Evolutionary conservation across 2,888 invertebrate species (phyloP), one percentile per base, ranked within the genome.

Genomic region (Magallana nippona): DNA sequence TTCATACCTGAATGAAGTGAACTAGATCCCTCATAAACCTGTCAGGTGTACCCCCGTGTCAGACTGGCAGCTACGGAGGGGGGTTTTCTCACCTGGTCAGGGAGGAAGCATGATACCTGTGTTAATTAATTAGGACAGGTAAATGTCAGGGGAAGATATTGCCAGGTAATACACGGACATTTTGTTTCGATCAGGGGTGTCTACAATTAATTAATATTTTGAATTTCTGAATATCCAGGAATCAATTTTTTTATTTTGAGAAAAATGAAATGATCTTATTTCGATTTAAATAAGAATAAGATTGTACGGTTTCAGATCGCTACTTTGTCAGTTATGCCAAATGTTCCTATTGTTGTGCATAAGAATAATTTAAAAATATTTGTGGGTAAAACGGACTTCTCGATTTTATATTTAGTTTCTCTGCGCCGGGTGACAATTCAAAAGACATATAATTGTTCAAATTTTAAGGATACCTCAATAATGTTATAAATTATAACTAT

Each of bases 61-160:
- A 63, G 22, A 15, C 63, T 63, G 63, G 11, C 63, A 63, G 27
- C 11, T 11, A 27, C 11, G 27, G 78, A 78, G 78, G 78, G 55
- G 78, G 78, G 1, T n/a, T 5, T 78, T 56, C 55, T 55, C 78
- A 55, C 78, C 55, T 55, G 17, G 17, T 44, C 55, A 44, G 8
- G n/a, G 55, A 44, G 44, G 17, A 22, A 10, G 22, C 44, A 78
- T 11, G 57, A n/a, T 79, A 79, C 79, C 79, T 79, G 79, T 79
- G 79, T 79, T 79, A 79, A 79, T 79, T 79, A 79, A 78, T 78
- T 22, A 63, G 22, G 63, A 63, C 13, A 63, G 13, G 32, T 63
- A 10, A 15, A 22, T 63, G 22, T 22, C 22, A 63, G 22, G 22
- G 15, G 22, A 13, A 15, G 19, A 11, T 22, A 63, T 63, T 63